These are phyloP conservation scores for Calonectris borealis DNA, from an alignment of 2,113 vertebrate genomes.

Conservation along the genomic window DNA sequence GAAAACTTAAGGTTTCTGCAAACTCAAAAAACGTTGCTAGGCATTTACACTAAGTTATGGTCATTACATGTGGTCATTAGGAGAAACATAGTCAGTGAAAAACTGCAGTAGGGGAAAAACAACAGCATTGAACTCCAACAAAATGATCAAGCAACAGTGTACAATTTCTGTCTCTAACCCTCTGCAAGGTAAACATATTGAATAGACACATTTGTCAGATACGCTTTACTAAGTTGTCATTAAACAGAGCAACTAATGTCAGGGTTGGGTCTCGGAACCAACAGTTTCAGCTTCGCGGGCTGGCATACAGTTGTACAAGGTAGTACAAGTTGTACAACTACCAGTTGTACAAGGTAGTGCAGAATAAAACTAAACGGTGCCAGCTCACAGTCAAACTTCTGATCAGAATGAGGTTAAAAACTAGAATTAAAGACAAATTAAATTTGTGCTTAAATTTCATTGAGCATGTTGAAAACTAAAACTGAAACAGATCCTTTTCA, in stretches of 20 bases:
- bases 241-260: not conserved
- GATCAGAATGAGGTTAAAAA: not conserved
- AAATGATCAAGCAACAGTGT: not conserved
- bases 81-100: not conserved
- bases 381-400: not conserved
- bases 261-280: not conserved
- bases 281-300: not conserved
- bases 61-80: not conserved
- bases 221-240: not conserved
- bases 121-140: not conserved
- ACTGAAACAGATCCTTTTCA: not conserved
- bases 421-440: not conserved
- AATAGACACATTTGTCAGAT: not conserved
- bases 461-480: not conserved
- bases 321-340: not conserved
- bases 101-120: not conserved
- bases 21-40: rapidly evolving
- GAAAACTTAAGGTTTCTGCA: not conserved
- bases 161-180: not conserved
- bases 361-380: not conserved
- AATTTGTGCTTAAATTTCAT: not conserved
- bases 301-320: not conserved
- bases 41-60: not conserved
- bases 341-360: not conserved
- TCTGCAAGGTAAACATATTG: not conserved